Base-by-base conservation (phyloP, 2,888 invertebrate genomes). In the Lutraria lutraria region DNA sequence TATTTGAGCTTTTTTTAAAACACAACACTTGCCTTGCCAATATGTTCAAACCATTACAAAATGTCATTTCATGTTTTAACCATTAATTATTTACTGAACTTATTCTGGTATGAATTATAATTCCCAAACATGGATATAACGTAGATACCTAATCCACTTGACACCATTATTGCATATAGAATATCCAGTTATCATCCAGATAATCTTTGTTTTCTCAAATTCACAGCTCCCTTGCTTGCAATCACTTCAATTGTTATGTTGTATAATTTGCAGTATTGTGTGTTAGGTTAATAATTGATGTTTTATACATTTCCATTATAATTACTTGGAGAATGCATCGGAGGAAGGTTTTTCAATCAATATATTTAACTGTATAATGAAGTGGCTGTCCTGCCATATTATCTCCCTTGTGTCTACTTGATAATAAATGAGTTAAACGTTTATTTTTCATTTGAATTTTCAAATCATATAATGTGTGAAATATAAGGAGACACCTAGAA, bases 241-340 rank as follows among this genome's bases (percentile, higher is more conserved):
- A 8, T 63, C 63, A n/a, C n/a, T 63, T n/a, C n/a, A n/a, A 8
- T n/a, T n/a, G n/a, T 63, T 63, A 63, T 19, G 63, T 63, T 63
- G n/a, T n/a, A 63, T 63, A 60, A 60, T 60, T n/a, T 19, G 21
- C n/a, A n/a, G 60, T 60, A 21, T n/a, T 21, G 21, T n/a, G 60
- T 60, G 60, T 60, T 60, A 21, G 60, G 21, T 60, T 60, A 60
- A 60, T 60, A 60, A 60, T 60, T 12, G 60, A 60, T 60, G 60
- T n/a, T 60, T 68, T n/a, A 68, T 68, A 68, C 63, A 68, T 25
- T 68, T 68, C 10, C n/a, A 68, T 68, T 68, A 68, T 25, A 68
- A 25, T 68, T 25, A 68, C 25, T n/a, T 12, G 0, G 12, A 25
- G 25, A 25, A 68, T 13, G 0, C 12, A 25, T 25, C n/a, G 12